Conservation (phyloP, 2,113 vertebrate genomes). For the Myotis yumanensis region DNA sequence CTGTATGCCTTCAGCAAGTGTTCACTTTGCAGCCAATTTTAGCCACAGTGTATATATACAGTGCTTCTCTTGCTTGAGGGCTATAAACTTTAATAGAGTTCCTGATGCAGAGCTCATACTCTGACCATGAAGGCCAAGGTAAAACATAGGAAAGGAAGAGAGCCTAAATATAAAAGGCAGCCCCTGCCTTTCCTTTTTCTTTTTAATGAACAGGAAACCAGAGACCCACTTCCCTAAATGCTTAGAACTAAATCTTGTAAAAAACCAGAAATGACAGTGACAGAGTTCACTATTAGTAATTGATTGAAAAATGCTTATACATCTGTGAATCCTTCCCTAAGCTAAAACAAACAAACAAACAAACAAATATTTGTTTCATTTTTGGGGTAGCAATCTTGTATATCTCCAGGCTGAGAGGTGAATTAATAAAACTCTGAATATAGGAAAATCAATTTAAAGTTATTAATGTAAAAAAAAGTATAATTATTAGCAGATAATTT, state of each 20-base stretch:
- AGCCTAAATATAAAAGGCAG: background rate
- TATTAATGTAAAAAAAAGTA: background rate
- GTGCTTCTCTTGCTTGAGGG: conserved; percentile 3
- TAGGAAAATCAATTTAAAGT: conserved; percentile 25
- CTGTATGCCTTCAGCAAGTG: background rate
- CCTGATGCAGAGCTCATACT: background rate
- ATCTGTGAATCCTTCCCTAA: background rate
- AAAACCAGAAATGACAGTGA: background rate
- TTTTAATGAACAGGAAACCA: background rate
- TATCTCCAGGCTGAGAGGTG: background rate
- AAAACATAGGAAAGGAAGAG: background rate
- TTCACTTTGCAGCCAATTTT: conserved; percentile 56
- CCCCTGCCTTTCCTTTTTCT: background rate
- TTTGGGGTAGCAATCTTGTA: background rate
- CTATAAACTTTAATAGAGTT: conserved; percentile 54
- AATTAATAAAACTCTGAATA: background rate
- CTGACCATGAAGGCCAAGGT: background rate
- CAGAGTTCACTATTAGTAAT: background rate
- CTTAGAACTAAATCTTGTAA: conserved; percentile 2
- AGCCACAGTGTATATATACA: background rate
- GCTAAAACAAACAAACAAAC: background rate
- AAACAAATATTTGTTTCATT: conserved; percentile 5
- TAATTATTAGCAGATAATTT: background rate
- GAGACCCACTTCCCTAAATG: background rate
- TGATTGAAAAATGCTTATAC: background rate